A percentile compares a stretch with the other conserved stretches of the same genome.
These are phyloP conservation scores for Eupristina koningsbergeri DNA, from an alignment of 1,140 invertebrate species.

Conservation along the genomic window DNA sequence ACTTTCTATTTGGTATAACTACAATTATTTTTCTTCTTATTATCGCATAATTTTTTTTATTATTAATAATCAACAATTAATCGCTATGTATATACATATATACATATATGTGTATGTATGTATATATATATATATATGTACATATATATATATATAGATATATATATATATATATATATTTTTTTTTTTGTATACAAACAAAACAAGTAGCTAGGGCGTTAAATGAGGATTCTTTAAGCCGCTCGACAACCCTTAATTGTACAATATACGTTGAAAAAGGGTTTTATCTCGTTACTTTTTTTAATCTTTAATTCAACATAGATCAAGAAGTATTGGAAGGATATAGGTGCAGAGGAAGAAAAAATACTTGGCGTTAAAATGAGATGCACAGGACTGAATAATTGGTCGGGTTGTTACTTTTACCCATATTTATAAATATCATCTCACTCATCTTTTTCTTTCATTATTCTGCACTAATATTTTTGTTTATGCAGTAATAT, in stretches of 20 bases:
- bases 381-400: constrained; percentile 27
- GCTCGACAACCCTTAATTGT: constrained; percentile 44
- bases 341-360: not conserved
- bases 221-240: constrained; percentile 50
- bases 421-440: not conserved
- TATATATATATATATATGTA: constrained; percentile 18
- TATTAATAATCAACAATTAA: constrained; percentile 55
- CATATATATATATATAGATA: constrained; percentile 22
- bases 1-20: constrained; percentile 52
- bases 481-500: constrained; percentile 5
- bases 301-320: constrained; percentile 8
- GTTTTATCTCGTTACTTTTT: not conserved
- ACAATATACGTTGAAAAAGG: not conserved
- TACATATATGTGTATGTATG: not conserved
- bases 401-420: not conserved
- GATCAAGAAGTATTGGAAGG: not conserved
- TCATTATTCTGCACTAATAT: constrained; percentile 11
- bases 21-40: constrained; percentile 47
- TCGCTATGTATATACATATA: constrained; percentile 43
- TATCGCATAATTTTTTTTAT: constrained; percentile 52
- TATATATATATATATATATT: constrained; percentile 1
- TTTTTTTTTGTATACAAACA: constrained; percentile 47
- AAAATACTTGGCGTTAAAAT: constrained; percentile 34
- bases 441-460: not conserved
- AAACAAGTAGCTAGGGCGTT: constrained; percentile 53